phyloP scores from a whole-genome alignment of 2,797 vertebrate species.

The Neomorphus geoffroyi region DNA sequence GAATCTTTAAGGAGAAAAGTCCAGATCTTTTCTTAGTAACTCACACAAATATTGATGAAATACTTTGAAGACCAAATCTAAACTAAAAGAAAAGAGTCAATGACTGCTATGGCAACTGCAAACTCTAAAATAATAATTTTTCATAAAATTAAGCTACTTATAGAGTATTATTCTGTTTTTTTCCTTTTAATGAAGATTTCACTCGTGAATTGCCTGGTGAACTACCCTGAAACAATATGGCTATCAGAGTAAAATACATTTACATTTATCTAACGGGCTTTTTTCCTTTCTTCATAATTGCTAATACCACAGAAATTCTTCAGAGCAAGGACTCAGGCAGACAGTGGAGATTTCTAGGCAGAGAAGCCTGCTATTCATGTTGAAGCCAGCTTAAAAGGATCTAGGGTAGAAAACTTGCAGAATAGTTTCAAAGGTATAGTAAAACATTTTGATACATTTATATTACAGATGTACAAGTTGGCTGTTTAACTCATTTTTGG shows the following conservation, averaged over 20 bases:
- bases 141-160: not conserved
- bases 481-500: not conserved
- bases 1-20: not conserved
- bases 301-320: not conserved
- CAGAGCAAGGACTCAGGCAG: not conserved
- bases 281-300: not conserved
- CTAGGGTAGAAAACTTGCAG: not conserved
- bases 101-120: not conserved
- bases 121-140: not conserved
- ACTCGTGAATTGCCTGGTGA: not conserved
- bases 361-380: not conserved
- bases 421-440: not conserved
- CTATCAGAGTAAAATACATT: not conserved
- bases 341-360: not conserved
- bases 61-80: not conserved
- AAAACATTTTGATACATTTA: not conserved
- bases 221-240: not conserved
- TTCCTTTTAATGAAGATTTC: not conserved
- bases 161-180: not conserved
- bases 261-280: not conserved
- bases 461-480: rapidly evolving
- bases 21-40: not conserved
- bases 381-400: not conserved
- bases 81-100: not conserved
- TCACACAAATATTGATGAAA: not conserved